Percentiles rank a stretch among this genome's conserved stretches.
Evolutionary conservation across 2,797 vertebrate species (phyloP).

Genomic region (Chloroceryle inda): DNA sequence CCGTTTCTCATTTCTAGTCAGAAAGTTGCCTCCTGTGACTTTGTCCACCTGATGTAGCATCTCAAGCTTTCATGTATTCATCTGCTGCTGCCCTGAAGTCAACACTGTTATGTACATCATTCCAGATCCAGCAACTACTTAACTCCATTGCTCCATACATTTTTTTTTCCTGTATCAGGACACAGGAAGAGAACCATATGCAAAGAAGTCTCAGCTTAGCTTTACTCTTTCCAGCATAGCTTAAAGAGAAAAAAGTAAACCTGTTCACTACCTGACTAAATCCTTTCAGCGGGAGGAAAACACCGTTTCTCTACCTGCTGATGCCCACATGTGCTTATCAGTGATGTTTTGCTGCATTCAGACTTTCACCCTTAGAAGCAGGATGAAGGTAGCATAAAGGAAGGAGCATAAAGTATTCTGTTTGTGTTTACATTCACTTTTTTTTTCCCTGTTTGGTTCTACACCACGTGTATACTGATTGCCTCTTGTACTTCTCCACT

Average conservation of each 20-base stretch:
- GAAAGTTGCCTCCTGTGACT: neutral
- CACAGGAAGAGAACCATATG: neutral
- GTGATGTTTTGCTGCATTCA: neutral
- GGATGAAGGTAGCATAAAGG: neutral
- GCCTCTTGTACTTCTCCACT: neutral
- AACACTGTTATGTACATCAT: neutral
- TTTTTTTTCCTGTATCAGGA: neutral
- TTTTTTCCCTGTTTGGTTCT: neutral
- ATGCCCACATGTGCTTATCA: neutral
- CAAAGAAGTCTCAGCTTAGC: neutral
- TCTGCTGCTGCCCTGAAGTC: neutral
- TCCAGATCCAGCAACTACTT: neutral
- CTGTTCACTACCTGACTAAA: neutral
- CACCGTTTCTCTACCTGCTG: neutral
- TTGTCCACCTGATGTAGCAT: neutral
- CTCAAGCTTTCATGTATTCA: neutral
- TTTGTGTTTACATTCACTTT: neutral
- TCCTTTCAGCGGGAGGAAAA: neutral
- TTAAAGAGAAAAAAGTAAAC: neutral
- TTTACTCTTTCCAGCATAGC: neutral
- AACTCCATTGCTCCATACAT: neutral
- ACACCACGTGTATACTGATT: neutral
- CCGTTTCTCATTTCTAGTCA: neutral
- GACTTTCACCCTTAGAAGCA: neutral
- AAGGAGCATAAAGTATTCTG: neutral